Base-by-base conservation (phyloP, 2,113 vertebrate species). In the Pipra filicauda region DNA sequence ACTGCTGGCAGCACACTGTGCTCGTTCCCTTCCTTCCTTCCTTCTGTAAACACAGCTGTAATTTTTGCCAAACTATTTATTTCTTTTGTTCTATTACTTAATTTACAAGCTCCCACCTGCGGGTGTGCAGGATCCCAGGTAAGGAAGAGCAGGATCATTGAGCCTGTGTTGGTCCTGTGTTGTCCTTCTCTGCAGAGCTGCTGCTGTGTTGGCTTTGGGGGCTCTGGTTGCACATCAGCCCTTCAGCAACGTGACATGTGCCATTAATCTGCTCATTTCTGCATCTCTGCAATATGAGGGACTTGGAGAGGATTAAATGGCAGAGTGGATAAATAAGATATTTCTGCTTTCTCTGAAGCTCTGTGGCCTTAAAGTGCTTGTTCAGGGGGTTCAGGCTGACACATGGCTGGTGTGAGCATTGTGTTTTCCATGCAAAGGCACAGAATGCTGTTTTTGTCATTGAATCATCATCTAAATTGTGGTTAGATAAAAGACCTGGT, bases 21-120 rank as follows among this genome's bases (percentile, higher is more conserved):
- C 92, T 83, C n/a, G 0, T 89, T 94, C 81, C 67, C 24, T 89
- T 85, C 67, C 91, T 92, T 77, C 75, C 70, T n/a, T n/a, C n/a
- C n/a, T 83, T 87, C 87, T 82, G 66, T 85, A 91, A 94, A 88
- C 89, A 66, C 59, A 58, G 54, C 81, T 91, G 80, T 75, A 35
- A 67, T 70, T 89, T 89, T 89, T 94, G 89, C 93, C 94, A 91
- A 93, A 31, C 48, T 76, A 3, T 71, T 84, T 61, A 11, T 64
- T 48, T 58, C 55, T 67, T 59, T 65, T 44, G 26, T 91, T 87
- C 55, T 85, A 3, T 59, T 52, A 15, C 58, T 90, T 89, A 39
- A 88, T 85, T 96, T 95, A 28, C 95, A 93, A 91, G 95, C 93
- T 90, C 35, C 71, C 78, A 17, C 93, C 90, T 77, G 88, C 2